A percentile compares a stretch with the other conserved stretches of the same genome.
Evolutionary conservation across 2,113 vertebrate species (phyloP).

Genomic region (Pithys albifrons): DNA sequence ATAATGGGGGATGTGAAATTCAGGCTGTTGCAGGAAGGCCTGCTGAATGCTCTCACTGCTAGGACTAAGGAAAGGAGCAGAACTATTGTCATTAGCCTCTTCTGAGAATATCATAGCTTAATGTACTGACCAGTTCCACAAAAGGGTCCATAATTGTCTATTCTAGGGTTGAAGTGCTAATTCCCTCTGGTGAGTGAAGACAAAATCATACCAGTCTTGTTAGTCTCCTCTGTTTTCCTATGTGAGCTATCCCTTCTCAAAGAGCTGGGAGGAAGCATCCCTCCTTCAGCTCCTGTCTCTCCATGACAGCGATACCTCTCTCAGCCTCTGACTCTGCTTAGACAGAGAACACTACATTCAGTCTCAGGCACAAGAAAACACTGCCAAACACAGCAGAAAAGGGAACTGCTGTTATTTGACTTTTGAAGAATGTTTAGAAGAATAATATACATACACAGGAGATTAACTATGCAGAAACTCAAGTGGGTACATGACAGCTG

Average conservation of each 20-base stretch:
- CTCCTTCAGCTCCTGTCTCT: neutral
- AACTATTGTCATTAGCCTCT: too few species aligned
- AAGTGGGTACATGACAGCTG: neutral
- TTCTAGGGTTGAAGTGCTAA: neutral
- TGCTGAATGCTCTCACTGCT: too few species aligned
- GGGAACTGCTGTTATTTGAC: fast-evolving
- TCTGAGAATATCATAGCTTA: too few species aligned
- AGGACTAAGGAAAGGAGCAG: too few species aligned
- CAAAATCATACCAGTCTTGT: neutral
- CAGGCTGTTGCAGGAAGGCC: too few species aligned
- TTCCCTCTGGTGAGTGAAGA: neutral
- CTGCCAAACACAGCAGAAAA: neutral
- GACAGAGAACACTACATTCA: neutral
- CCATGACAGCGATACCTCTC: neutral
- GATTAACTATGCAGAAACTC: neutral
- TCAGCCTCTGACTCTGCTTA: neutral
- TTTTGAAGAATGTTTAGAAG: neutral
- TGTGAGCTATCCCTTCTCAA: fast-evolving
- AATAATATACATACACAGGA: neutral
- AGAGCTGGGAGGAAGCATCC: neutral
- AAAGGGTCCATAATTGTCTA: neutral
- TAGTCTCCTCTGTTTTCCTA: neutral
- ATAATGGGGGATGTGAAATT: neutral
- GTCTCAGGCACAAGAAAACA: neutral
- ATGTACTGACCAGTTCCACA: neutral